Conservation (phyloP, 2,113 vertebrate genomes). For the Cryptoleucopteryx plumbea region DNA sequence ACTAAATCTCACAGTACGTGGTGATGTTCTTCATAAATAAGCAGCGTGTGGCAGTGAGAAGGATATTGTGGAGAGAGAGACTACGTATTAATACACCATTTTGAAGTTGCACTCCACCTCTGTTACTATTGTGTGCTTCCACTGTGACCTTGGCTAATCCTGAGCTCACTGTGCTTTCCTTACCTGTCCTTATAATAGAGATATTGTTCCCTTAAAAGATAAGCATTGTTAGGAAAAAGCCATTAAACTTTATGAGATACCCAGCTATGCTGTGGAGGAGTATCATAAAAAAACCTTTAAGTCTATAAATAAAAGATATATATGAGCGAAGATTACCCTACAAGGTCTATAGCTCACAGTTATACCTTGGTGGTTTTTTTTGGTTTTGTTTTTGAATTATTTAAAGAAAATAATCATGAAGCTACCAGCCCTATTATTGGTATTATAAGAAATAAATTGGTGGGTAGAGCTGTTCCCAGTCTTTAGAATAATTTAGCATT, state of each 20-base stretch:
- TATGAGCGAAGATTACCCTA: not conserved
- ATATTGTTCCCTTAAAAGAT: not conserved
- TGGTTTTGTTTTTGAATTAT: slow-evolving; percentile 51
- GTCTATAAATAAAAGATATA: not conserved
- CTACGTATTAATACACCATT: not conserved
- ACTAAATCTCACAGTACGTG: not conserved
- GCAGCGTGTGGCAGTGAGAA: not conserved
- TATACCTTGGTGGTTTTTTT: not conserved
- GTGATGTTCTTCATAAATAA: not conserved
- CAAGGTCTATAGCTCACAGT: not conserved
- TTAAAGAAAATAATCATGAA: slow-evolving; percentile 51
- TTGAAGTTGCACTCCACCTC: not conserved
- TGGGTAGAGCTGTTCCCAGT: slow-evolving; percentile 27
- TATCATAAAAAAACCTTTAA: not conserved
- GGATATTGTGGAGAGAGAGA: not conserved
- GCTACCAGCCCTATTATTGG: slow-evolving; percentile 26
- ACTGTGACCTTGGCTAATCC: not conserved
- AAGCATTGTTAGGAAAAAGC: not conserved
- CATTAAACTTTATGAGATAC: not conserved
- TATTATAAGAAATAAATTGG: slow-evolving; percentile 51
- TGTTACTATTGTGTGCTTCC: not conserved
- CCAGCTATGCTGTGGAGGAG: not conserved
- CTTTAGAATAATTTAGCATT: slow-evolving; percentile 62
- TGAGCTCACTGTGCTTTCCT: not conserved
- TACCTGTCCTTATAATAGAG: not conserved